Conservation (phyloP, 1,140 invertebrate genomes). For the Anoplophora glabripennis region DNA sequence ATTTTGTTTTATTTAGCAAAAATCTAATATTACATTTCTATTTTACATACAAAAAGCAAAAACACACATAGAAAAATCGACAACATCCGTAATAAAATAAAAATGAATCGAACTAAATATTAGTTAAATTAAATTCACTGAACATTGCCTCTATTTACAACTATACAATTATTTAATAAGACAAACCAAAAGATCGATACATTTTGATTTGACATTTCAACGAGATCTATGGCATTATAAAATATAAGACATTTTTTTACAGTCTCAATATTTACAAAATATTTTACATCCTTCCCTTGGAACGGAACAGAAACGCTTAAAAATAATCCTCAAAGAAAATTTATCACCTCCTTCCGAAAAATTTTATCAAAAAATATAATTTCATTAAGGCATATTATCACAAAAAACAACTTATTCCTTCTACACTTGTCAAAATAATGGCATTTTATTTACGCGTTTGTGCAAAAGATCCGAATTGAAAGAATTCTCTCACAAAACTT, state of each 20-base stretch:
- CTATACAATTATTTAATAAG: not conserved
- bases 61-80: conserved; percentile 24
- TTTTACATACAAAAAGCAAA: conserved; percentile 25
- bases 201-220: not conserved
- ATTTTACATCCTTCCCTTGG: conserved; percentile 15
- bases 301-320: not conserved
- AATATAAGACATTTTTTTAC: conserved; percentile 20
- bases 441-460: conserved; percentile 12
- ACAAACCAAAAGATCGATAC: not conserved
- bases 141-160: conserved; percentile 20
- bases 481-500: too few relatives aligned
- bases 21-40: conserved; percentile 7
- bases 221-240: conserved; percentile 15
- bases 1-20: conserved; percentile 26
- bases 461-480: conserved; percentile 2
- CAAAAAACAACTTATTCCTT: conserved; percentile 17
- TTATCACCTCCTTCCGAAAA: conserved; percentile 22
- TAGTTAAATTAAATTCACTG: conserved; percentile 16
- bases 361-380: conserved; percentile 2
- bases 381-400: conserved; percentile 24
- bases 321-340: not conserved
- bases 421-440: not conserved
- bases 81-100: conserved; percentile 19
- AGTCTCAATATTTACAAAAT: conserved; percentile 22
- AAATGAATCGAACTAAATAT: conserved; percentile 9